Conservation (phyloP, 1,140 invertebrate species). For the Pseudachorutes palmiensis region DNA sequence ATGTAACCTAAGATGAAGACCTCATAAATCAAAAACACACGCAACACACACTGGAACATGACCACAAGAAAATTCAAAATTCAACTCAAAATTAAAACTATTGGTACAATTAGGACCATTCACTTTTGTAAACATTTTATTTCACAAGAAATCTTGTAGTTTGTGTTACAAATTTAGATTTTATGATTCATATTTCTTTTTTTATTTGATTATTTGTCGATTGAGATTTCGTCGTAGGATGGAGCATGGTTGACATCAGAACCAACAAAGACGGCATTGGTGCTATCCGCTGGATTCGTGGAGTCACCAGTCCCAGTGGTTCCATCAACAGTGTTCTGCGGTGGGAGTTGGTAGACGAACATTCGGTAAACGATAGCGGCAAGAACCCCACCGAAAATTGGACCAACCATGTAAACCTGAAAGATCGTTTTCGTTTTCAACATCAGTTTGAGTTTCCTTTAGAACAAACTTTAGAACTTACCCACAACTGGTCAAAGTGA, state of each 20-base stretch:
- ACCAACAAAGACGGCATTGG: background rate
- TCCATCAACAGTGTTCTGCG: background rate
- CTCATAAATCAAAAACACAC: slow-evolving; percentile 2
- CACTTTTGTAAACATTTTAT: background rate
- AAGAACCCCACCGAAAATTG: slow-evolving; percentile 44
- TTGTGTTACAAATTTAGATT: background rate
- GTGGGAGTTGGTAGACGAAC: slow-evolving; percentile 38
- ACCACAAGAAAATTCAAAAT: background rate
- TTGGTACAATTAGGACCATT: background rate
- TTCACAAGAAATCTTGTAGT: background rate
- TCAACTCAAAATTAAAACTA: background rate
- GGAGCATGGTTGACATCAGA: background rate
- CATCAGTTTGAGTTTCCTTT: slow-evolving; percentile 38
- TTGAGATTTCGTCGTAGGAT: slow-evolving; percentile 2
- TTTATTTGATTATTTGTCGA: background rate
- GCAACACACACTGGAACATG: background rate
- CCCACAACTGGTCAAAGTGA: slow-evolving; percentile 49
- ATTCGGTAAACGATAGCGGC: slow-evolving; percentile 49
- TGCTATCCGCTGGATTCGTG: background rate
- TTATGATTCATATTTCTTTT: background rate
- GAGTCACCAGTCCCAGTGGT: background rate
- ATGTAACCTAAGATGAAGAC: background rate
- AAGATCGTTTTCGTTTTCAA: no score
- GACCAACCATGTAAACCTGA: slow-evolving; percentile 53
- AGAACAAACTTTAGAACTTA: slow-evolving; percentile 48